Percentiles rank a stretch among this genome's conserved stretches.
These are phyloP conservation scores for Fistularia commersonii DNA, from an alignment of 2,797 vertebrate species.

Conservation along the genomic window DNA sequence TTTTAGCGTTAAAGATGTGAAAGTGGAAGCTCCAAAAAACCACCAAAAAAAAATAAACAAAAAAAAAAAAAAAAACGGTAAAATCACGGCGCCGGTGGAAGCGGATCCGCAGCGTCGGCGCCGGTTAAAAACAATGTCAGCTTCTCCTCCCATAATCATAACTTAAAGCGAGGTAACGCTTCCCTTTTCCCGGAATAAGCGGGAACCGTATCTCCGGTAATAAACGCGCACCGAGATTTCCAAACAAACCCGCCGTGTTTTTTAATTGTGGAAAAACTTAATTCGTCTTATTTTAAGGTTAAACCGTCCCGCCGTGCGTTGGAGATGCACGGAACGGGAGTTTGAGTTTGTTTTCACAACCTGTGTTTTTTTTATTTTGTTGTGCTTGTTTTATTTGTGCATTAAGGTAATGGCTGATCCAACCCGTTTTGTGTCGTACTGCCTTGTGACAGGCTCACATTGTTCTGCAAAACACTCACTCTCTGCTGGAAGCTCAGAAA, in stretches of 20 bases:
- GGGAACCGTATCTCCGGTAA: slow-evolving; percentile 25
- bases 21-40: no score
- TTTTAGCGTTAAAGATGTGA: no score
- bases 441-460: no score
- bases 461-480: no score
- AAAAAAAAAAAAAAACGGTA: no score
- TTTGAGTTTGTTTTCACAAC: background rate
- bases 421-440: background rate
- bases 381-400: no score
- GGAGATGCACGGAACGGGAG: accelerated
- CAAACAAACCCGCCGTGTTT: accelerated
- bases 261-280: background rate
- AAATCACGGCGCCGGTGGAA: no score
- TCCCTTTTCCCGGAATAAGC: slow-evolving; percentile 65
- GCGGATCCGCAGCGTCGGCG: background rate
- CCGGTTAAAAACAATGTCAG: background rate
- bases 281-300: no score
- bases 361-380: no score
- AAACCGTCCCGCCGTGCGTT: no score
- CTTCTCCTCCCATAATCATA: slow-evolving; percentile 8
- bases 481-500: no score
- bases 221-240: background rate
- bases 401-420: slow-evolving; percentile 52
- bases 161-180: slow-evolving; percentile 14
- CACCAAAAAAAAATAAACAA: no score